phyloP scores from a whole-genome alignment of 2,888 invertebrate genomes.

The Acheta domesticus region DNA sequence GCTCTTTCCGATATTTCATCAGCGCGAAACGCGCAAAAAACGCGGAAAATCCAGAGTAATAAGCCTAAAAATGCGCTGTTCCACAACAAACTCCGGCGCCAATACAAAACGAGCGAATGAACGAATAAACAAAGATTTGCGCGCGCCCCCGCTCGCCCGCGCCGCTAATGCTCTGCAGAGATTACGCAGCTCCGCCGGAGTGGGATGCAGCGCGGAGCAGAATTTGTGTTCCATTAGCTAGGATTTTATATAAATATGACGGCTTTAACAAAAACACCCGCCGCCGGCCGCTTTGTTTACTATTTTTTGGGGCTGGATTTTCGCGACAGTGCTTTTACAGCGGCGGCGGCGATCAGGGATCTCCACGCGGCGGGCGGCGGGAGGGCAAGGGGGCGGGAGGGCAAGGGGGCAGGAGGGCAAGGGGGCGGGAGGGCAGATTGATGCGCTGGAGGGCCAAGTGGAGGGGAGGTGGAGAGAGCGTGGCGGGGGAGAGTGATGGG shows the following conservation, averaged over 20 bases:
- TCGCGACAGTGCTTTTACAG: background rate
- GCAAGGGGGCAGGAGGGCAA: too few species aligned
- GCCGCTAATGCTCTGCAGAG: background rate
- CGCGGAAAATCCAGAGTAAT: background rate
- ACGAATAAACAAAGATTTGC: background rate
- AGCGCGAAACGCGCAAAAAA: too few species aligned
- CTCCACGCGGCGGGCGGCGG: background rate
- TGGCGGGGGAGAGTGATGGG: too few species aligned
- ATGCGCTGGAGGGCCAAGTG: too few species aligned
- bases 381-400: too few species aligned
- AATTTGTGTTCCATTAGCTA: background rate
- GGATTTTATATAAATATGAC: constrained; percentile 18
- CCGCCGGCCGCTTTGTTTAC: background rate
- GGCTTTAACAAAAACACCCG: background rate
- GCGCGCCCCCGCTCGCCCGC: background rate
- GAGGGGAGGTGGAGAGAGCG: too few species aligned
- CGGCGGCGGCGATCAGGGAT: background rate
- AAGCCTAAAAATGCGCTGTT: background rate
- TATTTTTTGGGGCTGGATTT: background rate
- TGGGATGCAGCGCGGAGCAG: too few species aligned
- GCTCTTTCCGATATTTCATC: too few species aligned
- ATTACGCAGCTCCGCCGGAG: background rate
- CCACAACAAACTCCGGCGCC: background rate
- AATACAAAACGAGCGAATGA: background rate
- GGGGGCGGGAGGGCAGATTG: too few species aligned